A percentile compares a stretch with the other conserved stretches of the same genome.
These are phyloP conservation scores for Myathropa florea DNA, from an alignment of 2,888 invertebrate species.

Conservation along the genomic window DNA sequence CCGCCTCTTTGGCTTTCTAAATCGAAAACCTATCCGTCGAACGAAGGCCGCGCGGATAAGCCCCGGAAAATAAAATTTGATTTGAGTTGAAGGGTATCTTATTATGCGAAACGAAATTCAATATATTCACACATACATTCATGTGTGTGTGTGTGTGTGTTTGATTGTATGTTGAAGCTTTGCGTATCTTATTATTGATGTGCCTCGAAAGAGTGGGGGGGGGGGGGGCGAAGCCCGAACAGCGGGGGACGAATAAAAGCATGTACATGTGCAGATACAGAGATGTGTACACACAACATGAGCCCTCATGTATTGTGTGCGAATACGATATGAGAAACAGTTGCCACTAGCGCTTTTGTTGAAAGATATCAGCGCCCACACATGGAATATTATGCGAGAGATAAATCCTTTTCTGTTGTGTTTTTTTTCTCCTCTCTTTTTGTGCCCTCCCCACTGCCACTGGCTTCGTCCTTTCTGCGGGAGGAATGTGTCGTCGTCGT, in stretches of 20 bases:
- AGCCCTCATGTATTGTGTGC: constrained; percentile 36
- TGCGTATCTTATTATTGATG: constrained; percentile 68
- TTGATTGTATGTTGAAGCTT: no score
- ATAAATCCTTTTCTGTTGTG: constrained; percentile 62
- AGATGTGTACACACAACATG: constrained; percentile 13
- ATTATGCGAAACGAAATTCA: constrained; percentile 69
- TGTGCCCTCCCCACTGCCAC: background rate
- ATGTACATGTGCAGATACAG: constrained; percentile 15
- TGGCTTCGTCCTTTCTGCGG: constrained; percentile 14
- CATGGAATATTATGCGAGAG: constrained; percentile 55
- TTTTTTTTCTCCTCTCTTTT: background rate
- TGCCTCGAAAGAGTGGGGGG: background rate
- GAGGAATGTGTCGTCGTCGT: constrained; percentile 6
- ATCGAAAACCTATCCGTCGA: constrained; percentile 41
- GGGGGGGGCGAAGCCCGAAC: background rate
- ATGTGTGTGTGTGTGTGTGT: background rate
- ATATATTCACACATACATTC: constrained; percentile 57
- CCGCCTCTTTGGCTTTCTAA: constrained; percentile 19
- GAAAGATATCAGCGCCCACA: constrained; percentile 53
- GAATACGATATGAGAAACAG: constrained; percentile 54
- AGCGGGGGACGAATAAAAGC: background rate
- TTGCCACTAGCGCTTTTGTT: constrained; percentile 60
- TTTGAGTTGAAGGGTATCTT: constrained; percentile 71
- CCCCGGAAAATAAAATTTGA: constrained; percentile 71
- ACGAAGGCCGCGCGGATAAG: constrained; percentile 59